Conservation (phyloP, 2,888 invertebrate genomes). For the Drosophila austrosaltans region DNA sequence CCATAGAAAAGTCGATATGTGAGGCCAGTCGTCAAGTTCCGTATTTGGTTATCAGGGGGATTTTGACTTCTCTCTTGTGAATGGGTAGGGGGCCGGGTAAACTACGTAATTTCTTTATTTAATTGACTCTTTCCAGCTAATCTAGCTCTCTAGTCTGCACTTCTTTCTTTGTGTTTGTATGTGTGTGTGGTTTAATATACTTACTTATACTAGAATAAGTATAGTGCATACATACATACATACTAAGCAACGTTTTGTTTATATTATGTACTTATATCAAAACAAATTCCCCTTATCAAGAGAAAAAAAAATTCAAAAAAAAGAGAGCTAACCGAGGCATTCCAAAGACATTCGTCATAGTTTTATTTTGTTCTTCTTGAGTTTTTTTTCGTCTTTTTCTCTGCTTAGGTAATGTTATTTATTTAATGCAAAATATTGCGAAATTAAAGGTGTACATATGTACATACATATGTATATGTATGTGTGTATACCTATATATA, state of each 20-base stretch:
- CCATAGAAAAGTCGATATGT: background rate
- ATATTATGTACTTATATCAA: background rate
- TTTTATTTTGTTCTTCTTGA: background rate
- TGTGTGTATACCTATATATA: background rate
- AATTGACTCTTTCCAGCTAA: conserved; percentile 5
- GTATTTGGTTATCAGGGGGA: conserved; percentile 6
- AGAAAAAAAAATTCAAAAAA: background rate
- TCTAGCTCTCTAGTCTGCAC: background rate
- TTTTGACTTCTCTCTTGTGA: background rate
- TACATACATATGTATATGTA: background rate
- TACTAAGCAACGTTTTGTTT: no score
- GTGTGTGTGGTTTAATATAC: background rate
- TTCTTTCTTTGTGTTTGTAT: background rate
- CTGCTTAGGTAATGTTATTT: conserved; percentile 5
- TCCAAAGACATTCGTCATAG: conserved; percentile 10
- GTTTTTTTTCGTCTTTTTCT: background rate
- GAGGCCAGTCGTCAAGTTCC: background rate
- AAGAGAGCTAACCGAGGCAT: background rate
- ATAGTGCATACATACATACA: no score
- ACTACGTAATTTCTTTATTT: conserved; percentile 8
- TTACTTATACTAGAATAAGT: background rate
- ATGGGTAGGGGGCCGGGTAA: background rate
- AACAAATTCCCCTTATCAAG: background rate
- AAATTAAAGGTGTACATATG: background rate
- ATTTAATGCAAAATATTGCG: conserved; percentile 6